Evolutionary conservation across 2,797 vertebrate species (phyloP).

Genomic region (Yasuhikotakia modesta): DNA sequence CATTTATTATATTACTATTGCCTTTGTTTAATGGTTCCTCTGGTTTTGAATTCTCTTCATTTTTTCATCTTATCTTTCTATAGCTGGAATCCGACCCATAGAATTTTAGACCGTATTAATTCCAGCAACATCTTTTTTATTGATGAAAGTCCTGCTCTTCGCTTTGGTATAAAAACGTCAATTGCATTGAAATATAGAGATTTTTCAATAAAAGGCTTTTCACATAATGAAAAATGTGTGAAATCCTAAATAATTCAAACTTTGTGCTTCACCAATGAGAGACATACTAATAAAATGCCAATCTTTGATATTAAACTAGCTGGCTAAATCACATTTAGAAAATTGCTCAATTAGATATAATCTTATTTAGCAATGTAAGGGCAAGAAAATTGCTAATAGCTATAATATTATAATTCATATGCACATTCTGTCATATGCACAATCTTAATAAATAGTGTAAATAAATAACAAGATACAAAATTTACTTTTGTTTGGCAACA

Average conservation of each 20-base stretch:
- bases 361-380: conserved; percentile 29
- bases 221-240: conserved; percentile 54
- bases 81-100: conserved; percentile 11
- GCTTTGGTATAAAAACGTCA: conserved; percentile 42
- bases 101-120: conserved; percentile 56
- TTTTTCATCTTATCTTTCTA: conserved; percentile 27
- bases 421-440: not conserved
- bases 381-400: conserved; percentile 25
- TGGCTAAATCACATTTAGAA: conserved; percentile 52
- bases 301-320: conserved; percentile 53
- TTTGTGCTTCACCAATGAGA: conserved; percentile 44
- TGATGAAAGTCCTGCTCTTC: conserved; percentile 56
- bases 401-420: not conserved
- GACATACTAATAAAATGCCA: conserved; percentile 54
- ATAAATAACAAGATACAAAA: conserved; percentile 12
- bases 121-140: conserved; percentile 49
- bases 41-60: conserved; percentile 20
- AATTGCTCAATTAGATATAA: conserved; percentile 26
- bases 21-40: conserved; percentile 28
- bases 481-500: not conserved
- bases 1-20: conserved; percentile 1
- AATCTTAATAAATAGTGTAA: conserved; percentile 21
- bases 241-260: conserved; percentile 60
- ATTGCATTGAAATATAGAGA: conserved; percentile 41
- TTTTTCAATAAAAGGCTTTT: conserved; percentile 52